A percentile compares a stretch with the other conserved stretches of the same genome.
Evolutionary conservation across 2,888 invertebrate genomes (phyloP).

Genomic region (Cheilosia variabilis): DNA sequence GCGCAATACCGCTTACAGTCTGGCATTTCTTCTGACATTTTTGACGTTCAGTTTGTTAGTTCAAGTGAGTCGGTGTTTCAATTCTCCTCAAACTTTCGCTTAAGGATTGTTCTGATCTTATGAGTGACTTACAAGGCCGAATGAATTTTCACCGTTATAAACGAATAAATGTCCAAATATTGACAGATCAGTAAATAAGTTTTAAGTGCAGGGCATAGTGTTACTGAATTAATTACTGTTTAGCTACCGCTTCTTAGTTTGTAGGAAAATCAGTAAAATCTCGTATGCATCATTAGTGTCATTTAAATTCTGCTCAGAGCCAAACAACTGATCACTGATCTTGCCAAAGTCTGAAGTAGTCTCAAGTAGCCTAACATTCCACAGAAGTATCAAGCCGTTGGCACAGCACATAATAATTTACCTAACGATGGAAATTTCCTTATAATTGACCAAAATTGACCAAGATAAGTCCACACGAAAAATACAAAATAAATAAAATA

Average conservation of each 20-base stretch:
- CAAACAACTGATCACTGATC: neutral
- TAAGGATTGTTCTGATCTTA: no score
- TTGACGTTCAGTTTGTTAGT: no score
- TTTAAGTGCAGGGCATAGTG: no score
- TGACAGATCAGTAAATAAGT: no score
- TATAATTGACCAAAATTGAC: slow-evolving; percentile 55
- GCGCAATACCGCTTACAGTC: no score
- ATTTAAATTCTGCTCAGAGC: slow-evolving; percentile 12
- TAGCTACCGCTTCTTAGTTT: neutral
- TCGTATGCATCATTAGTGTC: neutral
- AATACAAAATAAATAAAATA: slow-evolving; percentile 37
- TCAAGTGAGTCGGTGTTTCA: no score
- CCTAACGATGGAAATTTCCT: slow-evolving; percentile 39
- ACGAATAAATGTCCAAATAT: no score
- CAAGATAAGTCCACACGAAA: slow-evolving; percentile 17
- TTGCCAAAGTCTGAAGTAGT: neutral
- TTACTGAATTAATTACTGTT: neutral
- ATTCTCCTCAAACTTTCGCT: no score
- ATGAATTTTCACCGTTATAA: no score
- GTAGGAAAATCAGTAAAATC: neutral
- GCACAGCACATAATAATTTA: slow-evolving; percentile 10
- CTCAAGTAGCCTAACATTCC: neutral
- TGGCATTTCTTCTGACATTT: no score
- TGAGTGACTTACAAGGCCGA: no score
- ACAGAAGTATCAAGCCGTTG: slow-evolving; percentile 2